Evolutionary conservation across 2,797 vertebrate species (phyloP), one percentile per base, ranked within the genome.

Genomic region (Lithobates pipiens): DNA sequence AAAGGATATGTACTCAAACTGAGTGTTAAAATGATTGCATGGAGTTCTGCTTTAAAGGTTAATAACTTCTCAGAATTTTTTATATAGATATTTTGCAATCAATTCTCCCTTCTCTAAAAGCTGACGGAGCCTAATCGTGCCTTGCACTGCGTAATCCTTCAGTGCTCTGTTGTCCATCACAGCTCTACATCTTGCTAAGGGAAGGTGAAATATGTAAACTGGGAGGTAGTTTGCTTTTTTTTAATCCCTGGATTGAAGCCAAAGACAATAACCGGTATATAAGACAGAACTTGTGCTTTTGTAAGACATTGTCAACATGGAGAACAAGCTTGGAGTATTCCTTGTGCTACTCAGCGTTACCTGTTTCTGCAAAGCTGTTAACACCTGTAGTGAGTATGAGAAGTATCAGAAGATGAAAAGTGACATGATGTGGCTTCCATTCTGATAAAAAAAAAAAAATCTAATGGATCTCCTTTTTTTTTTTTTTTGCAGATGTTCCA

Each of bases 401-500:
- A 42, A 11, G 10, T 44, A 11, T 44, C 46, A 13, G 25, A 16
- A 11, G 76, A 29, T 39, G 16, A 10, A n/a, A 1, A 15, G 50
- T 27, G 23, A 4, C 29, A 6, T 10, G 0, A 7, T 25, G 23
- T 23, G 1, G 23, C 18, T 8, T 16, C 23, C 0, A 13, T 13
- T 16, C 5, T 6, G 21, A 18, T 2, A 75, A 7, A 15, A 39
- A 11, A 39, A 39, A 7, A 68, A 5, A 10, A 9, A 13, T 68
- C 13, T 39, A 16, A 75, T 57, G 76, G 7, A 0, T 32, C 16
- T 76, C 18, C 10, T 80, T 2, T 16, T 83, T 13, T 10, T 80
- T 2, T 16, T 83, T 13, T 88, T 68, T 89, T 39, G 2, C 7
- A 95, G 94, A 18, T 0, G 85, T 90, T 10, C 84, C 93, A 2